These are phyloP conservation scores for Tenthredo mesomela DNA, from an alignment of 2,888 invertebrate species.

Conservation along the genomic window DNA sequence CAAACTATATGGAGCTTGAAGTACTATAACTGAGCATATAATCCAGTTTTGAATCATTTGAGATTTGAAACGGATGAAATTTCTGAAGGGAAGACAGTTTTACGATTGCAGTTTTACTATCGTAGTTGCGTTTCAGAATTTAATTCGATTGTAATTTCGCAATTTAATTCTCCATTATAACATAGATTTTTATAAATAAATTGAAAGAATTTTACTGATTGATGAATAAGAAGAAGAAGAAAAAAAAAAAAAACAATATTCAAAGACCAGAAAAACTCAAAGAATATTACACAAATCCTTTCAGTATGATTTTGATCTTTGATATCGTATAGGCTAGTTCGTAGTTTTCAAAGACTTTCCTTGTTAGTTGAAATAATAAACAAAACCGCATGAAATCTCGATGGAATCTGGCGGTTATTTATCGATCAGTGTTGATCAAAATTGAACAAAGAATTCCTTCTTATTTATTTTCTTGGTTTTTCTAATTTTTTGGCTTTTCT, in stretches of 20 bases:
- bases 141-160: background rate
- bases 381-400: conserved; percentile 8
- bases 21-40: no score
- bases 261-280: background rate
- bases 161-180: background rate
- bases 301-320: background rate
- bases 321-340: background rate
- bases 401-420: background rate
- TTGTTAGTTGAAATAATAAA: conserved; percentile 33
- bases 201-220: background rate
- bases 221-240: background rate
- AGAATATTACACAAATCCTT: background rate
- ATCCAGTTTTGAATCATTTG: background rate
- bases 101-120: background rate
- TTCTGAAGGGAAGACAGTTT: background rate
- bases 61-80: background rate
- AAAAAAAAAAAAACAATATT: no score
- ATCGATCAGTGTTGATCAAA: conserved; percentile 1
- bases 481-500: background rate
- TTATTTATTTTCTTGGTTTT: background rate
- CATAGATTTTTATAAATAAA: background rate
- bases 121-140: background rate
- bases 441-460: conserved; percentile 17
- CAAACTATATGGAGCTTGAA: no score
- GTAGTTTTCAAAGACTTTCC: conserved; percentile 8